These are phyloP conservation scores for Scaptomyza caliginosa DNA, from an alignment of 2,888 invertebrate species.

Conservation along the genomic window DNA sequence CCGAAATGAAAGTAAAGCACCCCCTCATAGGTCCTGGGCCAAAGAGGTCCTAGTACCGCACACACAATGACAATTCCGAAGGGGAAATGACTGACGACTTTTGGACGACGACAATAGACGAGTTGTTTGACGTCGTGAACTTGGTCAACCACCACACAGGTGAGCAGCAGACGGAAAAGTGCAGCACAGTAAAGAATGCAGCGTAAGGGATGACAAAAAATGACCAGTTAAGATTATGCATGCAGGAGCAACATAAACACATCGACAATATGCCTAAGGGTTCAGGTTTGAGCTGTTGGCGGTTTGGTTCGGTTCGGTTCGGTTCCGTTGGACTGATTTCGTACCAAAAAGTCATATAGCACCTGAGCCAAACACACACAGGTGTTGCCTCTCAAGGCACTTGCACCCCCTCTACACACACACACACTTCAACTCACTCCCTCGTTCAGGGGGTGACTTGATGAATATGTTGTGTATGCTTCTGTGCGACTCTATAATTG, in stretches of 20 bases:
- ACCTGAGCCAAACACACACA: slow-evolving; percentile 67
- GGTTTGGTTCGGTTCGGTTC: slow-evolving; percentile 49
- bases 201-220: slow-evolving; percentile 63
- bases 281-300: slow-evolving; percentile 18
- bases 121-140: slow-evolving; percentile 36
- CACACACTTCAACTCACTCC: not conserved
- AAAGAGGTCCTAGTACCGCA: slow-evolving; percentile 29
- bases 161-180: slow-evolving; percentile 29
- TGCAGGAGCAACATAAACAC: slow-evolving; percentile 25
- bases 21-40: slow-evolving; percentile 21
- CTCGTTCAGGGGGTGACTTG: slow-evolving; percentile 41
- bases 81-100: slow-evolving; percentile 72
- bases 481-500: slow-evolving; percentile 53
- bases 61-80: slow-evolving; percentile 66
- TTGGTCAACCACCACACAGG: slow-evolving; percentile 68
- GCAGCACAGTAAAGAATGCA: slow-evolving; percentile 49
- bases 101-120: slow-evolving; percentile 29
- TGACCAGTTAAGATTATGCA: slow-evolving; percentile 75
- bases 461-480: slow-evolving; percentile 42
- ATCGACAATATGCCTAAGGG: slow-evolving; percentile 2
- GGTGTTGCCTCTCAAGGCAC: slow-evolving; percentile 77
- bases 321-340: slow-evolving; percentile 80
- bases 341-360: slow-evolving; percentile 75
- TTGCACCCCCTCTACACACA: slow-evolving; percentile 5
- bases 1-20: slow-evolving; percentile 72